These are phyloP conservation scores for Cyanoramphus novaezelandiae DNA, from an alignment of 2,113 vertebrate species.

Conservation along the genomic window DNA sequence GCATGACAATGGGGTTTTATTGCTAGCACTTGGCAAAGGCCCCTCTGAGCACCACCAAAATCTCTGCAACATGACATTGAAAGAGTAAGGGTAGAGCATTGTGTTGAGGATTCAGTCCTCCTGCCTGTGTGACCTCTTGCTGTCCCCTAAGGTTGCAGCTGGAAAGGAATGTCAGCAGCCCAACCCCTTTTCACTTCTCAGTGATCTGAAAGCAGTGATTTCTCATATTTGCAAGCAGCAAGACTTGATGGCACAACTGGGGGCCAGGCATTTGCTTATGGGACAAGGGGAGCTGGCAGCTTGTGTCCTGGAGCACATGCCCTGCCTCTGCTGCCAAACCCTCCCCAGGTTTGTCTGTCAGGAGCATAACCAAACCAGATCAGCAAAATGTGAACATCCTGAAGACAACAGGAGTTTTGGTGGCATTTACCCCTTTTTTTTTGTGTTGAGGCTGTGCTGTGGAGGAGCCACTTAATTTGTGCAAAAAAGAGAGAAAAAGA, in stretches of 20 bases:
- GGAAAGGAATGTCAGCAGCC: neutral
- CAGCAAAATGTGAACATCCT: neutral
- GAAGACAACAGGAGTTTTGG: neutral
- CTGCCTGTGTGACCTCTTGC: neutral
- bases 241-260: neutral
- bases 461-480: neutral
- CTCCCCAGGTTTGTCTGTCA: neutral
- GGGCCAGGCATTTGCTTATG: neutral
- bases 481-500: neutral
- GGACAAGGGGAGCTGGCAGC: neutral
- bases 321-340: neutral
- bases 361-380: neutral
- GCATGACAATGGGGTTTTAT: neutral
- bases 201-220: neutral
- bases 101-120: fast-evolving
- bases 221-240: neutral
- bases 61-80: neutral
- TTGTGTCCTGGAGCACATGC: neutral
- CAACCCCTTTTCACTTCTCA: neutral
- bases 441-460: neutral
- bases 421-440: neutral
- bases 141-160: neutral
- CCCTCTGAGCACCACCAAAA: neutral
- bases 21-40: neutral
- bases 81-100: neutral